phyloP scores from a whole-genome alignment of 2,797 vertebrate species.

The Coracias cyanogaster region DNA sequence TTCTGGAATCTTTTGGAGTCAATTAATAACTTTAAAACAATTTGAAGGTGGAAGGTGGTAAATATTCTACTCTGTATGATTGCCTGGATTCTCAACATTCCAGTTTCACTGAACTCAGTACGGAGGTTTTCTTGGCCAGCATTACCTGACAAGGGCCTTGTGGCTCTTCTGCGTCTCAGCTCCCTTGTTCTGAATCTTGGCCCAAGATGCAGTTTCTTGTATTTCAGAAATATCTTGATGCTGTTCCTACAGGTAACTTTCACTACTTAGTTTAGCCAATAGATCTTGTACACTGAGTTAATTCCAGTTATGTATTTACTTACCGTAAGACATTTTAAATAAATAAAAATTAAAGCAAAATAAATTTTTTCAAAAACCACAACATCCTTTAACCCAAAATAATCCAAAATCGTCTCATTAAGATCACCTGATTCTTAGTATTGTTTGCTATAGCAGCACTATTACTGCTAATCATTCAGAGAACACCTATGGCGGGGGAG shows the following conservation, averaged over 20 bases:
- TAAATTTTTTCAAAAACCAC: fast-evolving
- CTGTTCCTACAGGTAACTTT: neutral
- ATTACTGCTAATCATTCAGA: neutral
- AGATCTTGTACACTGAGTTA: neutral
- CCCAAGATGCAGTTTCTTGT: neutral
- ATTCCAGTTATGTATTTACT: neutral
- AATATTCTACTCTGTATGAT: neutral
- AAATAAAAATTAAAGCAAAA: neutral
- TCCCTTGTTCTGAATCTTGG: neutral
- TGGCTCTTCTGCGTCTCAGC: neutral
- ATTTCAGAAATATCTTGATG: neutral
- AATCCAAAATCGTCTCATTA: neutral
- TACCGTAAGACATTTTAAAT: neutral
- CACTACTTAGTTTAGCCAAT: neutral
- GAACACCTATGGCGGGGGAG: neutral
- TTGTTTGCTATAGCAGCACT: neutral
- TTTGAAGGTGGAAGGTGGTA: neutral
- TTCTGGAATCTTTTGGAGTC: neutral
- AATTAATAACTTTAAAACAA: neutral
- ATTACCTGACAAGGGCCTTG: neutral
- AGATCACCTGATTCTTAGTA: neutral
- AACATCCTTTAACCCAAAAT: neutral
- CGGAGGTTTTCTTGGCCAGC: neutral
- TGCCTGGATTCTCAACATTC: neutral
- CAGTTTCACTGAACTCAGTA: neutral